phyloP scores from a whole-genome alignment of 1,140 invertebrate genomes.

The Phocides pigmalion region DNA sequence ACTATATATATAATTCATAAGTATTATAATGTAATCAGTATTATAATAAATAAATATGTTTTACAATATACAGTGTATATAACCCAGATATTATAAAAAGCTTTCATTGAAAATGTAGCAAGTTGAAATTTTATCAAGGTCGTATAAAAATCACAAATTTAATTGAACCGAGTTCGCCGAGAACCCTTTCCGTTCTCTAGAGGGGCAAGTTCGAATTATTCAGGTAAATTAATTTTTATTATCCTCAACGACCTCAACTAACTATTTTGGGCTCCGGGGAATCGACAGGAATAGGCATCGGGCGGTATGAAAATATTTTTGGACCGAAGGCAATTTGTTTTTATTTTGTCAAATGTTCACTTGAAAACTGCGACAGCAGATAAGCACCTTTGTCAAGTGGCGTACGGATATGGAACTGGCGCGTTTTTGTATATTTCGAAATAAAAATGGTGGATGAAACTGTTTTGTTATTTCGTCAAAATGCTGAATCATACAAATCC shows the following conservation, averaged over 20 bases:
- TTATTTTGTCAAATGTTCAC: constrained; percentile 23
- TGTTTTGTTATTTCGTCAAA: constrained; percentile 21
- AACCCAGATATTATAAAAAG: neutral
- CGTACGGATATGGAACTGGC: constrained; percentile 13
- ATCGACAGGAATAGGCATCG: constrained; percentile 1
- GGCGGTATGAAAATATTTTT: constrained; percentile 6
- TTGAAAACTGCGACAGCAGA: constrained; percentile 31
- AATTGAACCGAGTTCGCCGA: constrained; percentile 52
- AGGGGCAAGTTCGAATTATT: constrained; percentile 43
- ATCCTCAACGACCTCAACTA: constrained; percentile 29
- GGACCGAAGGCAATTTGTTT: neutral
- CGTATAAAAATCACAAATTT: constrained; percentile 47
- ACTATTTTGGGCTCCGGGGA: constrained; percentile 7
- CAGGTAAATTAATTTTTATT: constrained; percentile 38
- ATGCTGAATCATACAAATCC: neutral
- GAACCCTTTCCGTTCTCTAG: constrained; percentile 44
- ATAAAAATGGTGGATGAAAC: constrained; percentile 24
- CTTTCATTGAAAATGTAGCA: constrained; percentile 35
- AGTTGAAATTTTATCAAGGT: constrained; percentile 45
- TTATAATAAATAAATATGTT: too few species aligned
- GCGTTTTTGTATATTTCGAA: constrained; percentile 14
- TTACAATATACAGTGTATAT: neutral
- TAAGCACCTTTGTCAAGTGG: constrained; percentile 30
- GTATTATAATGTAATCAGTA: too few species aligned
- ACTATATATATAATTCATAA: too few species aligned